These are phyloP conservation scores for Alca torda DNA, from an alignment of 2,797 vertebrate species.

Conservation along the genomic window DNA sequence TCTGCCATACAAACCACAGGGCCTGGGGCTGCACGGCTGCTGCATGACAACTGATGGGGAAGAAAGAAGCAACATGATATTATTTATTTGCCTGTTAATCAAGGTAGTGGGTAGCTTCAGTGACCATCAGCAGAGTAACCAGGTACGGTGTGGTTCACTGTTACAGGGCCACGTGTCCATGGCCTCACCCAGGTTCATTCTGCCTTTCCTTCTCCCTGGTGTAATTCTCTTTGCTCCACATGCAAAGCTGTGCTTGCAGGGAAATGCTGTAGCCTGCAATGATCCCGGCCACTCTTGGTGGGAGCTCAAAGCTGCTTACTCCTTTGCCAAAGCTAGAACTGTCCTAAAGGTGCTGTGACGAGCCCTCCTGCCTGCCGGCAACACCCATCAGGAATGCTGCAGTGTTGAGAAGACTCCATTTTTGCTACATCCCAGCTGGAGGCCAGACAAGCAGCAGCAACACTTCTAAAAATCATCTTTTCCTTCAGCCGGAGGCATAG, in stretches of 20 bases:
- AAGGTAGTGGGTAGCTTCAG: background rate
- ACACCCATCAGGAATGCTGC: background rate
- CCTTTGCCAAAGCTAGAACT: background rate
- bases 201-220: background rate
- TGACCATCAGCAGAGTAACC: background rate
- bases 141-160: background rate
- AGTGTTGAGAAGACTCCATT: background rate
- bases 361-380: background rate
- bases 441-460: background rate
- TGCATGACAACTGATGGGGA: background rate
- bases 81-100: background rate
- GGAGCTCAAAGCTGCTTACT: background rate
- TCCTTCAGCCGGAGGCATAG: background rate
- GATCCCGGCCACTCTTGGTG: background rate
- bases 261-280: background rate
- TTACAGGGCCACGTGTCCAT: fast-evolving
- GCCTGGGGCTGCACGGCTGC: background rate
- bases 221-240: background rate
- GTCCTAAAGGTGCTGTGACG: background rate
- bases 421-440: background rate
- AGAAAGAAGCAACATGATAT: background rate
- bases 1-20: fast-evolving
- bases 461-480: background rate
- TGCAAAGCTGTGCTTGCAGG: background rate
- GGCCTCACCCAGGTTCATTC: background rate